Evolutionary conservation across 2,113 vertebrate species (phyloP), one percentile per base, ranked within the genome.

Genomic region (Riparia riparia): DNA sequence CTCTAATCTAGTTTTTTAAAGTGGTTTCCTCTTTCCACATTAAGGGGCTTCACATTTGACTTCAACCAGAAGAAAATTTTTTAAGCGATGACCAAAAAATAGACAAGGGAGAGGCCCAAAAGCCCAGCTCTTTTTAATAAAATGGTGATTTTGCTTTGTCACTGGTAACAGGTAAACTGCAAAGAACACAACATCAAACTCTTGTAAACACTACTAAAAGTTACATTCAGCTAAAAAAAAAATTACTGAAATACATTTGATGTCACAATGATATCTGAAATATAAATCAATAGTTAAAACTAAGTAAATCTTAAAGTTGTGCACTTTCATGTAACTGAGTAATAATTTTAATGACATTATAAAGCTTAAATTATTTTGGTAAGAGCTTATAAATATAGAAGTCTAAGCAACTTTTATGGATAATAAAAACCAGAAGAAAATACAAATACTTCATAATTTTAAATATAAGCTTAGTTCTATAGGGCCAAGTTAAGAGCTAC

Each of bases 21-120:
- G n/a, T 12, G 3, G 6, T 31, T 91, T 96, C 19, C 17, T 78
- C 86, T 94, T 93, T 73, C 56, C 72, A 5, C 9, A 17, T 82
- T 63, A 86, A 85, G 57, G 17, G 18, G 28, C 28, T 71, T 53
- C 57, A 51, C 6, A 26, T 86, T 79, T 93, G 53, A 83, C 31
- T 92, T 19, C 63, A 53, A 91, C 32, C 32, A 91, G 51, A n/a
- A 90, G 68, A 93, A 89, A 56, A 51, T 25, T 81, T 93, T 96
- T 95, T 73, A 82, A 53, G 25, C 10, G 17, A 60, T 89, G 58
- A 77, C 32, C 41, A 72, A 86, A 94, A 54, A 79, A 13, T 12
- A 69, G 5, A 57, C 2, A 65, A 4, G 6, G 61, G 12, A 92
- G 66, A 86, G 53, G 80, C 24, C 53, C n/a, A 12, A 60, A 86